Conservation (phyloP, 2,888 invertebrate genomes). For the Drosophila leonis region DNA sequence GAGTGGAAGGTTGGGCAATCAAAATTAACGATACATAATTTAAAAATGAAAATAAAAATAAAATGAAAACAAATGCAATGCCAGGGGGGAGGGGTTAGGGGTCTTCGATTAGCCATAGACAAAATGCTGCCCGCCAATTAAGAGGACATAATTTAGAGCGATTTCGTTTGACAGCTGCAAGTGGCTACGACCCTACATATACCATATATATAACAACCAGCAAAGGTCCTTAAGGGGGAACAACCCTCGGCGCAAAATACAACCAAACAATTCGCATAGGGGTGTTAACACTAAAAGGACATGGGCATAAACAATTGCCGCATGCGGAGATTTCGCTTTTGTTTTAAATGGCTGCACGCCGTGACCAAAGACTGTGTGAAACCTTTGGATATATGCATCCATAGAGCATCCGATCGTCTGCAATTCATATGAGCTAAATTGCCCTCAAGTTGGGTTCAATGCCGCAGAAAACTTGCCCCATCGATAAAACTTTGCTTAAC, state of each 20-base stretch:
- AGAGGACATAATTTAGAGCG: constrained; percentile 74
- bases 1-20: constrained; percentile 25
- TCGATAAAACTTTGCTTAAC: constrained; percentile 73
- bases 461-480: constrained; percentile 58
- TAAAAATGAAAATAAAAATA: constrained; percentile 55
- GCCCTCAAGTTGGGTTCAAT: constrained; percentile 48
- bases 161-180: constrained; percentile 76
- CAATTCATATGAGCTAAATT: constrained; percentile 43
- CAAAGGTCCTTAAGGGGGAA: constrained; percentile 40
- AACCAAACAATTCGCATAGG: constrained; percentile 34
- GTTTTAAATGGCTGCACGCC: constrained; percentile 57
- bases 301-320: constrained; percentile 67
- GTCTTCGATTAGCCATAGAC: constrained; percentile 42
- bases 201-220: constrained; percentile 14
- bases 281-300: constrained; percentile 79
- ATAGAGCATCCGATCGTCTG: constrained; percentile 29
- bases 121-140: constrained; percentile 67
- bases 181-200: constrained; percentile 53
- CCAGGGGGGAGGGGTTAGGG: neutral
- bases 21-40: constrained; percentile 61
- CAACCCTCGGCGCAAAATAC: constrained; percentile 43
- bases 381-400: constrained; percentile 2
- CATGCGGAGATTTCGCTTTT: constrained; percentile 38
- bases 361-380: constrained; percentile 71
- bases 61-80: constrained; percentile 58